These are phyloP conservation scores for Achroia grisella DNA, from an alignment of 1,140 invertebrate species.

Conservation along the genomic window DNA sequence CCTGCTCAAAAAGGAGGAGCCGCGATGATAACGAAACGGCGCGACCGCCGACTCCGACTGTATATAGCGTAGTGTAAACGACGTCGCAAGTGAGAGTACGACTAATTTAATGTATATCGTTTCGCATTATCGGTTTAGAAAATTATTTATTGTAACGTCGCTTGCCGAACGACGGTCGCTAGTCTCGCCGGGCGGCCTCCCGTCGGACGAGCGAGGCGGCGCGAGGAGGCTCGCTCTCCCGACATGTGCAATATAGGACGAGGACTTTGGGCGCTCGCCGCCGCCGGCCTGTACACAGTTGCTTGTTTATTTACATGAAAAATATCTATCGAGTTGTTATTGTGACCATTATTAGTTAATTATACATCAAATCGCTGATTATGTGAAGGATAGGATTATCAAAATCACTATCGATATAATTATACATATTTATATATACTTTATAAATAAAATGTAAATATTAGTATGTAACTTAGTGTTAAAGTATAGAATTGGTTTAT, in stretches of 20 bases:
- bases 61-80: conserved; percentile 46
- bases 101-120: conserved; percentile 46
- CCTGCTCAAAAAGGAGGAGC: conserved; percentile 71
- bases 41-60: conserved; percentile 35
- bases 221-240: conserved; percentile 13
- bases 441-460: conserved; percentile 73
- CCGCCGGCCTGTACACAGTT: conserved; percentile 56
- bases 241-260: conserved; percentile 42
- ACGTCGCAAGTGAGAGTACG: conserved; percentile 44
- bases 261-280: conserved; percentile 30
- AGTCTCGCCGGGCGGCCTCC: conserved; percentile 11
- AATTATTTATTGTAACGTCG: conserved; percentile 69
- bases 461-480: conserved; percentile 70
- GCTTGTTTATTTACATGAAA: conserved; percentile 71
- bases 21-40: conserved; percentile 68
- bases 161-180: conserved; percentile 33
- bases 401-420: conserved; percentile 66
- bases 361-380: conserved; percentile 69
- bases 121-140: conserved; percentile 59
- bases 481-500: conserved; percentile 72
- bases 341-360: conserved; percentile 73
- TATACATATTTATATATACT: conserved; percentile 73
- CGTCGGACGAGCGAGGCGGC: conserved; percentile 15
- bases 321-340: conserved; percentile 72
- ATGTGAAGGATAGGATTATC: conserved; percentile 65